These are phyloP conservation scores for Enteromius radiatus DNA, from an alignment of 2,797 vertebrate species.

Conservation along the genomic window DNA sequence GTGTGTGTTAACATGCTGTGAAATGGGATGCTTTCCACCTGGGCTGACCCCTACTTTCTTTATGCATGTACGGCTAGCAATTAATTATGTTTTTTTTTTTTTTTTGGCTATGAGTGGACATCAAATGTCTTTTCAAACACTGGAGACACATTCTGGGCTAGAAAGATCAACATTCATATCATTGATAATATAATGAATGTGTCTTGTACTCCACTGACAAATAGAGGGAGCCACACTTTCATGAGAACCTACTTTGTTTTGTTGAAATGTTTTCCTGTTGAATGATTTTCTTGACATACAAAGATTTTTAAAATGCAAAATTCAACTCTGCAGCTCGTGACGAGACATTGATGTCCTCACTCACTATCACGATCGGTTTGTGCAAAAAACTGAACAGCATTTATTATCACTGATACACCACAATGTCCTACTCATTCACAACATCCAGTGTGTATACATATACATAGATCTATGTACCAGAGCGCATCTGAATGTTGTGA, in stretches of 20 bases:
- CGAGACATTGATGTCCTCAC: no score
- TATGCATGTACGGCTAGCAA: no score
- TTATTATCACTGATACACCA: no score
- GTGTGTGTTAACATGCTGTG: neutral
- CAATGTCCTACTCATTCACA: no score
- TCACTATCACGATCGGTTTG: no score
- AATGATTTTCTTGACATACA: neutral
- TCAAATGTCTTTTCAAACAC: neutral
- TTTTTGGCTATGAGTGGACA: neutral
- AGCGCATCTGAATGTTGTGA: no score
- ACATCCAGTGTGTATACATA: no score
- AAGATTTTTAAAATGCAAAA: no score
- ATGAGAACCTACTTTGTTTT: slow-evolving; percentile 58
- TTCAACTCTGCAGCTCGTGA: no score
- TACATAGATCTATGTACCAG: no score
- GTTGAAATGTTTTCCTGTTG: neutral
- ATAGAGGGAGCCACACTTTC: slow-evolving; percentile 42
- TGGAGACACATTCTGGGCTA: neutral
- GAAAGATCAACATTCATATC: neutral
- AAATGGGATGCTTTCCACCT: neutral
- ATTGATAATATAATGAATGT: slow-evolving; percentile 49
- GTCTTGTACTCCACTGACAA: slow-evolving; percentile 37
- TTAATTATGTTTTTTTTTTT: neutral
- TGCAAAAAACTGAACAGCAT: no score
- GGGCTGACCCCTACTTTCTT: neutral